Percentiles rank a stretch among this genome's conserved stretches.
Conservation (phyloP, 2,797 vertebrate genomes). For the Falco biarmicus region DNA sequence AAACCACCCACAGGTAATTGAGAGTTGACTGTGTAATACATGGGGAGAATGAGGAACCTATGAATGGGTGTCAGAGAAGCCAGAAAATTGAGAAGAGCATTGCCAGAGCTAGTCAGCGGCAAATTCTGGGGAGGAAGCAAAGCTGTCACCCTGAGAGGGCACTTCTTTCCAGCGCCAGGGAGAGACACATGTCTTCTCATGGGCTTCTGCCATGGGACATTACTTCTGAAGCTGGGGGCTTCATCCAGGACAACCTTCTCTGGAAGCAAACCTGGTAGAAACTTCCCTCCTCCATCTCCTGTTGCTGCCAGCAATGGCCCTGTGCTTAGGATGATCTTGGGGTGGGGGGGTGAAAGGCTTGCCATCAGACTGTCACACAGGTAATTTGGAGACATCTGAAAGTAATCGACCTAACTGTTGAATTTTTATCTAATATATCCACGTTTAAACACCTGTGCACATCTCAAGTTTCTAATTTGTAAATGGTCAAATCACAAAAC, state of each 20-base stretch:
- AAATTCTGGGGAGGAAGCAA: not conserved
- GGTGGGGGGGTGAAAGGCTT: not conserved
- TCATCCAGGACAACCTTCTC: not conserved
- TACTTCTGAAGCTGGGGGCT: not conserved
- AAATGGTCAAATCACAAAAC: not conserved
- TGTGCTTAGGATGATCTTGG: not conserved
- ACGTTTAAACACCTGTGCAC: not conserved
- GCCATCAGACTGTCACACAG: not conserved
- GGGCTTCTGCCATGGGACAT: not conserved
- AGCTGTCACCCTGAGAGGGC: fast-evolving
- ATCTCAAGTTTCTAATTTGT: slow-evolving; percentile 5
- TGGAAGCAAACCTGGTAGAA: not conserved
- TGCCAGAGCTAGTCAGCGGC: not conserved
- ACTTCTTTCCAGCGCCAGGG: not conserved
- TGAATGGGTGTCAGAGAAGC: not conserved
- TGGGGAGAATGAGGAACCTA: not conserved
- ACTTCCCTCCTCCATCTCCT: not conserved
- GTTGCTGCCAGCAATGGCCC: not conserved
- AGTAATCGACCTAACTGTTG: not conserved
- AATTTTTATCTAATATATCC: not conserved
- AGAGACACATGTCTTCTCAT: not conserved
- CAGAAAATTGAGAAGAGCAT: not conserved
- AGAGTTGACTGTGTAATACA: not conserved
- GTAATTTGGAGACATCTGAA: not conserved
- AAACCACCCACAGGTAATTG: not conserved